A percentile compares a stretch with the other conserved stretches of the same genome.
Conservation (phyloP, 2,113 vertebrate species). For the Tor tambroides region DNA sequence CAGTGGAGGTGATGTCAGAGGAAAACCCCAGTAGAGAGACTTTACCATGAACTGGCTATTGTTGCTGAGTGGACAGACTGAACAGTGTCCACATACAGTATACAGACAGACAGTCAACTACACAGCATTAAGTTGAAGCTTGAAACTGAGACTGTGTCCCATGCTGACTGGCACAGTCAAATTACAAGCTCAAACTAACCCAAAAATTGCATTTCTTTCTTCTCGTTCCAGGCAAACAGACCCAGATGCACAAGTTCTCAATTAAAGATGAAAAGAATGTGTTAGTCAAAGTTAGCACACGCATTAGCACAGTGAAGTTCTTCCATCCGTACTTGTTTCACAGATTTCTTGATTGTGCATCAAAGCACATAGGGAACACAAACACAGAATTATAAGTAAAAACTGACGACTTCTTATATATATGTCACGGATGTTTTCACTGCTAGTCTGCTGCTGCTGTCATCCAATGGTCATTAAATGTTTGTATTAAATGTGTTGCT, state of each 20-base stretch:
- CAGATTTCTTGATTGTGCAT: background rate
- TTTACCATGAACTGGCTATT: slow-evolving; percentile 11
- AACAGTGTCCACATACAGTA: background rate
- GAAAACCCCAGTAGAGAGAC: slow-evolving; percentile 29
- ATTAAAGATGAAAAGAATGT: background rate
- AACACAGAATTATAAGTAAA: background rate
- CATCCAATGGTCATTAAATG: background rate
- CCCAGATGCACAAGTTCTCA: background rate
- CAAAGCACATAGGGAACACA: background rate
- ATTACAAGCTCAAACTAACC: background rate
- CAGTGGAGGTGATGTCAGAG: slow-evolving; percentile 44
- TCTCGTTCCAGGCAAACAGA: background rate
- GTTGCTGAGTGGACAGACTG: background rate
- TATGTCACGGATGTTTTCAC: background rate
- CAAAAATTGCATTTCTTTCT: background rate
- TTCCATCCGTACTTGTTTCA: background rate
- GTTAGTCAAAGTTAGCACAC: background rate
- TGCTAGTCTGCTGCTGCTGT: background rate
- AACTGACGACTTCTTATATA: background rate
- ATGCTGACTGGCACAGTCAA: background rate
- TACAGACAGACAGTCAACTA: background rate
- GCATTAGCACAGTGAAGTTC: background rate
- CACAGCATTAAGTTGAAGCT: background rate
- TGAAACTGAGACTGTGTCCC: background rate
- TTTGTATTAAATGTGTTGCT: background rate